phyloP scores from a whole-genome alignment of 2,888 invertebrate species.

The Chrysolina oricalcia region DNA sequence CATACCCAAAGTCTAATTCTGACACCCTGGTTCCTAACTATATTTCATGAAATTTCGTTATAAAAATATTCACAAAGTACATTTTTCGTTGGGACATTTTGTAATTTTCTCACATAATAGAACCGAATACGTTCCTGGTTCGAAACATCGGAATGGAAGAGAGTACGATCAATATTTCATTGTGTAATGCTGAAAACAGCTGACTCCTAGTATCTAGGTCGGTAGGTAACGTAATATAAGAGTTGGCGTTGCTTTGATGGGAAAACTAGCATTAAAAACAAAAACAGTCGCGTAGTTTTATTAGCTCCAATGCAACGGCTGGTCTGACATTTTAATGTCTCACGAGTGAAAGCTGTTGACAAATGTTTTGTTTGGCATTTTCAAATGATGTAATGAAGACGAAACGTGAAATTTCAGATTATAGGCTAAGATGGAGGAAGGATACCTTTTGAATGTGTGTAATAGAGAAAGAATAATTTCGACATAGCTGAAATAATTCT shows the following conservation, averaged over 20 bases:
- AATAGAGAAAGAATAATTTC: no score
- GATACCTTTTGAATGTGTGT: no score
- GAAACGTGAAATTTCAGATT: neutral
- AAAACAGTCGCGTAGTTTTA: constrained; percentile 21
- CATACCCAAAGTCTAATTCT: no score
- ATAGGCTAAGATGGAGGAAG: no score
- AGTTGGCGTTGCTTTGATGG: constrained; percentile 11
- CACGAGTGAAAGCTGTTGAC: constrained; percentile 20
- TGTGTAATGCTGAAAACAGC: constrained; percentile 22
- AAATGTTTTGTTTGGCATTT: constrained; percentile 14
- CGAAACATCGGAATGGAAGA: neutral
- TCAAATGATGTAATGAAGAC: constrained; percentile 21
- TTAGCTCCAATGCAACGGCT: constrained; percentile 6
- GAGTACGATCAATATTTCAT: constrained; percentile 22
- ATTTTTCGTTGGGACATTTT: no score
- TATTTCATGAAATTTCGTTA: no score
- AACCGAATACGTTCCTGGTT: neutral
- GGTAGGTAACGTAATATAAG: neutral
- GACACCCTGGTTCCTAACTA: no score
- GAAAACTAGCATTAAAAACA: constrained; percentile 25
- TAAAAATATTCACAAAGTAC: no score
- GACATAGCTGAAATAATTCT: no score
- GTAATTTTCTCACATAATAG: no score
- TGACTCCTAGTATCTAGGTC: constrained; percentile 27
- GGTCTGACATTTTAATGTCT: constrained; percentile 30